Conservation (phyloP, 2,113 vertebrate species). For the Marmota monax region DNA sequence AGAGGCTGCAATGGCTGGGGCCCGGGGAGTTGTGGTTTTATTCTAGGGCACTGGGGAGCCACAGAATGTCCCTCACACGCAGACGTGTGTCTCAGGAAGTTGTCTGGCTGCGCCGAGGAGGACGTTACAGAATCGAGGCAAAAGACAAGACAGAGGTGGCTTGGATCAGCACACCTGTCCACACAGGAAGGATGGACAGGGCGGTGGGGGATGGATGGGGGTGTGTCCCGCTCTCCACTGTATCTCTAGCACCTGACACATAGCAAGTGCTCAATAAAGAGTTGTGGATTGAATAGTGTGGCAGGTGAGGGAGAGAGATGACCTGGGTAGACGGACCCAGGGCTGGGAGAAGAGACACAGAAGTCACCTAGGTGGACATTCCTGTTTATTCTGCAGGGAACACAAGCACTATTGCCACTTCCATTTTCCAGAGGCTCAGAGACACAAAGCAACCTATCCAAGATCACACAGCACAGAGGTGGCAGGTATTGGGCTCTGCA, state of each 20-base stretch:
- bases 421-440: slow-evolving; percentile 15
- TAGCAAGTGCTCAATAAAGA: neutral
- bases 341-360: neutral
- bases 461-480: neutral
- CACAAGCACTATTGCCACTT: neutral
- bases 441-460: neutral
- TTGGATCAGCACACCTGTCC: neutral
- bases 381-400: neutral
- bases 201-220: neutral
- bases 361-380: neutral
- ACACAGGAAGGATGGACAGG: neutral
- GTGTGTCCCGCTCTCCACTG: neutral
- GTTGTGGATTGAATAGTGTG: neutral
- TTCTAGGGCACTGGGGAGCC: neutral
- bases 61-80: neutral
- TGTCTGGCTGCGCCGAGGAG: neutral
- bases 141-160: neutral
- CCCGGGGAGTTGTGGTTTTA: neutral
- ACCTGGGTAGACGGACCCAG: neutral
- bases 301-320: neutral
- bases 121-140: neutral
- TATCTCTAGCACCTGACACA: neutral
- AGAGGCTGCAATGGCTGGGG: neutral
- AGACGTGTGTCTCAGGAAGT: neutral
- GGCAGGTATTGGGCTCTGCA: neutral